phyloP scores from a whole-genome alignment of 1,140 invertebrate genomes.

The Dermatophagoides farinae region DNA sequence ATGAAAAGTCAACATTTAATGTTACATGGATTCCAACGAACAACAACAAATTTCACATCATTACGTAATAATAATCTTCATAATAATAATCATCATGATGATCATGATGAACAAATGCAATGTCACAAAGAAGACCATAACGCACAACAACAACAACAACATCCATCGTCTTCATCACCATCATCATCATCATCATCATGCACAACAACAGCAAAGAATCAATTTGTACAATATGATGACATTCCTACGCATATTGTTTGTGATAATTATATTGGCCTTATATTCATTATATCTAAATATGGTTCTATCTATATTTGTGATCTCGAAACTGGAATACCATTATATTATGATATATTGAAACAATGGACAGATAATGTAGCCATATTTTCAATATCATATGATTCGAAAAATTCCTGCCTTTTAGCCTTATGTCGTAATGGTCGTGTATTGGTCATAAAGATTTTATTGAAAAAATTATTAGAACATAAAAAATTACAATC shows the following conservation, averaged over 20 bases:
- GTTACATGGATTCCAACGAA: too few relatives aligned
- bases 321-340: conserved; percentile 26
- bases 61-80: too few relatives aligned
- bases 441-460: conserved; percentile 21
- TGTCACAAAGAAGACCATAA: too few relatives aligned
- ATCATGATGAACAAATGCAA: too few relatives aligned
- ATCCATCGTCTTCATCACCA: not conserved
- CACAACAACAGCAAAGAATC: not conserved
- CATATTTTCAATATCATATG: conserved; percentile 26
- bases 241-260: conserved; percentile 6
- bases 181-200: not conserved
- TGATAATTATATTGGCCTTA: conserved; percentile 23
- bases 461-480: not conserved
- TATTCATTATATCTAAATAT: conserved; percentile 28
- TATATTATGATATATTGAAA: conserved; percentile 24
- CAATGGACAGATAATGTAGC: not conserved
- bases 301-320: conserved; percentile 28
- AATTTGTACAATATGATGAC: not conserved
- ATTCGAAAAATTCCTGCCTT: conserved; percentile 26
- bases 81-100: too few relatives aligned
- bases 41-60: too few relatives aligned
- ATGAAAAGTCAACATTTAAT: not conserved
- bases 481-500: not conserved
- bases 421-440: conserved; percentile 26
- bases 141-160: not conserved